Evolutionary conservation across 2,797 vertebrate genomes (phyloP), one percentile per base, ranked within the genome.

Genomic region (Scarus forsteni): DNA sequence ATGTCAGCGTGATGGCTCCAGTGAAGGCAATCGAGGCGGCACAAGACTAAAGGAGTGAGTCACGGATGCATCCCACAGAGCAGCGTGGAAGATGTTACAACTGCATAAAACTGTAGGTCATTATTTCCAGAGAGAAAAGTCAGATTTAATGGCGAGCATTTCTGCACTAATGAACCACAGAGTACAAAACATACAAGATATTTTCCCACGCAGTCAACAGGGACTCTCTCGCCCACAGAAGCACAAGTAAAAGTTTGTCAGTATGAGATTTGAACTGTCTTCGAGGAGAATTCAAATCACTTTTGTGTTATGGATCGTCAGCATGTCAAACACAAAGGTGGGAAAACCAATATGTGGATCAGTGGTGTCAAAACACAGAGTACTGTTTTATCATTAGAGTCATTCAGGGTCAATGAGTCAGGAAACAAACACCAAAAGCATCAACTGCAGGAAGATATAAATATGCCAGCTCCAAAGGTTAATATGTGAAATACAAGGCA

Each of bases 1-100:
- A 90, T 88, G 89, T 91, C 89, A 91, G 66, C 64, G 66, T 15
- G 60, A 2, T 73, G 78, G 75, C 70, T 80, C 45, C 43, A 14
- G 60, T 38, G 64, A 70, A 66, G 52, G 59, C 62, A 79, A 45
- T 19, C 1, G 51, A 75, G 75, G 81, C 18, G 27, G 54, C 45
- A 7, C 60, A 2, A 55, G 55, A 51, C 63, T 50, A 5, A 73
- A 58, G 48, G 73, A 74, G 59, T 92, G 89, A 90, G 79, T 88
- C 86, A 90, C 27, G 0, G 55, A 0, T 65, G 48, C 52, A 11
- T 65, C 60, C 66, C 60, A 73, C 74, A 43, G 75, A 50, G 77
- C 50, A 18, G 49, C 9, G 56, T 13, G 55, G 73, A 81, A 58
- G 63, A 88, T 78, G 61, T 70, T 40, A 40, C 49, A 50, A 11